Evolutionary conservation across 2,797 vertebrate species (phyloP).

Genomic region (Tapirus indicus): DNA sequence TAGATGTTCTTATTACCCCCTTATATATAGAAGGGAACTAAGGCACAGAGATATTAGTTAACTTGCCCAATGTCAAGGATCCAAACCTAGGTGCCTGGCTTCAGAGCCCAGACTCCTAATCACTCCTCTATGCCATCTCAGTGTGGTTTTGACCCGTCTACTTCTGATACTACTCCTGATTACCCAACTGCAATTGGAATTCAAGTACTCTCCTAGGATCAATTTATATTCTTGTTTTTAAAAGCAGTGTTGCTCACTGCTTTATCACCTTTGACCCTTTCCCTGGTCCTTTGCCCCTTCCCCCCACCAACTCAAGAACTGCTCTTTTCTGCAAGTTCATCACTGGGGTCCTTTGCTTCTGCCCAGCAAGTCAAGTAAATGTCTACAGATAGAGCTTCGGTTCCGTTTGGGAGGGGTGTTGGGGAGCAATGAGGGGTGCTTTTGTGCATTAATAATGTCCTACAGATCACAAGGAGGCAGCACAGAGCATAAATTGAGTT

Average conservation of each 20-base stretch:
- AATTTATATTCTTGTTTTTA: not conserved
- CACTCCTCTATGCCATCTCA: not conserved
- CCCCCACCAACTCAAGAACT: not conserved
- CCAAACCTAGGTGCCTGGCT: not conserved
- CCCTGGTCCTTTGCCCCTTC: not conserved
- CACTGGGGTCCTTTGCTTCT: not conserved
- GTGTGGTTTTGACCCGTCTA: not conserved
- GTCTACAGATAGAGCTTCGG: not conserved
- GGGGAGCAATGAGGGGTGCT: not conserved
- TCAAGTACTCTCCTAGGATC: not conserved
- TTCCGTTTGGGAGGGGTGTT: not conserved
- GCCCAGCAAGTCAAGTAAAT: not conserved
- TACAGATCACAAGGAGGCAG: not conserved
- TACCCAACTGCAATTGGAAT: not conserved
- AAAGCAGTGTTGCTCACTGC: not conserved
- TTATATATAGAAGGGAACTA: not conserved
- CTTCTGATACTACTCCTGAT: not conserved
- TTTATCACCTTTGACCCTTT: not conserved
- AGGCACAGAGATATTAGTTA: not conserved
- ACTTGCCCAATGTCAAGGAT: not conserved
- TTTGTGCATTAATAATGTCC: not conserved
- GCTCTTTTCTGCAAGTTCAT: not conserved
- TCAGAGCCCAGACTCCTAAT: not conserved
- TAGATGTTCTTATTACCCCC: not conserved
- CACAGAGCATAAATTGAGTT: not conserved